Evolutionary conservation across 2,797 vertebrate genomes (phyloP).

Genomic region (Pipistrellus pygmaeus): DNA sequence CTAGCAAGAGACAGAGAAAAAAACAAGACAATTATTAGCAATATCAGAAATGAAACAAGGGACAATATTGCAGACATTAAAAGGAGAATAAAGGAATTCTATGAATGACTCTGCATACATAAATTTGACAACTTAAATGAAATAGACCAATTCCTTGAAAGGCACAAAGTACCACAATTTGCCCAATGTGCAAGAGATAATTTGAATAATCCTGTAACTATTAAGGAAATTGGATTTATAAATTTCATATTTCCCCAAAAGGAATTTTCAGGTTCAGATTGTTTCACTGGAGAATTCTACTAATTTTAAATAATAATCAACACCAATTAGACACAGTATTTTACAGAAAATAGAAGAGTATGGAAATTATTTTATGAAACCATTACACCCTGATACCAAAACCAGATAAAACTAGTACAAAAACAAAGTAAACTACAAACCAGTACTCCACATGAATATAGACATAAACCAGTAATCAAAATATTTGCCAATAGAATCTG

Average conservation of each 20-base stretch:
- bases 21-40: not conserved
- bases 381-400: not conserved
- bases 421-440: not conserved
- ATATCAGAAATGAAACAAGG: not conserved
- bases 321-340: not conserved
- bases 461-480: not conserved
- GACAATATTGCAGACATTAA: not conserved
- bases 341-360: not conserved
- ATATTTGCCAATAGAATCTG: not conserved
- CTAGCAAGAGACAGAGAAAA: not conserved
- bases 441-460: not conserved
- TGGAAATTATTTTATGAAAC: conserved; percentile 6
- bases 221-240: conserved; percentile 41
- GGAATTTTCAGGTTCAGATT: not conserved
- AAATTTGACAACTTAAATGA: not conserved
- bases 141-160: conserved; percentile 8
- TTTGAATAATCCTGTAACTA: not conserved
- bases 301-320: conserved; percentile 10
- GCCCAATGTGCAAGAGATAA: not conserved
- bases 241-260: not conserved
- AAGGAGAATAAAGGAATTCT: not conserved
- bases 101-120: not conserved
- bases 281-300: not conserved
- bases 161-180: not conserved
- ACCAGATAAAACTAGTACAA: not conserved